These are phyloP conservation scores for Hemichromis elongatus DNA, from an alignment of 2,113 vertebrate genomes.

Conservation along the genomic window DNA sequence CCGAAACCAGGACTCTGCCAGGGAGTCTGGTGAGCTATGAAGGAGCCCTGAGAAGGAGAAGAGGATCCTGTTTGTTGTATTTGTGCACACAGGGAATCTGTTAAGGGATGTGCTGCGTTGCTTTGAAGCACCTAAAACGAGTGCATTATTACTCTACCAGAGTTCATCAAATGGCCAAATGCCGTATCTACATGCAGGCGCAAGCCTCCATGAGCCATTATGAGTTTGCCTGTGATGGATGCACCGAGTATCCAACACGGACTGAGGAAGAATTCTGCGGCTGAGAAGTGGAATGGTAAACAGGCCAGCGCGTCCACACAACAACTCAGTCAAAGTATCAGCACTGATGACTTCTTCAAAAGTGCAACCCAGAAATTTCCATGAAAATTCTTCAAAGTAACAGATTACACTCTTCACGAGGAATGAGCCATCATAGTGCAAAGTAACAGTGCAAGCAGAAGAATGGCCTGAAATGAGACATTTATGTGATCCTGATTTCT, in stretches of 20 bases:
- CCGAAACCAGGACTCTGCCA: constrained; percentile 87
- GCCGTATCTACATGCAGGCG: constrained; percentile 42
- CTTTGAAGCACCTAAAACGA: constrained; percentile 9
- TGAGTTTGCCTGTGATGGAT: background rate
- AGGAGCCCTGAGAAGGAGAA: constrained; percentile 54
- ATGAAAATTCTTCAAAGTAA: background rate
- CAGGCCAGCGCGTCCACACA: background rate
- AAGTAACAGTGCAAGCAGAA: background rate
- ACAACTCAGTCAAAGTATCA: background rate
- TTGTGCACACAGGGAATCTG: background rate
- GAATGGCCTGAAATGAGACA: background rate
- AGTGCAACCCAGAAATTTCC: background rate
- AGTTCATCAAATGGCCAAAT: background rate
- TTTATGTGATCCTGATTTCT: background rate
- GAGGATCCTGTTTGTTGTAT: constrained; percentile 18
- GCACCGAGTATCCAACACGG: background rate
- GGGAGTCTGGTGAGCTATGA: constrained; percentile 76
- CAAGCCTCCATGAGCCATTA: constrained; percentile 32
- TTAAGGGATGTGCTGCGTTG: background rate
- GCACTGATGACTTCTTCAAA: background rate
- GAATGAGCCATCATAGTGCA: background rate
- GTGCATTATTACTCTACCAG: background rate
- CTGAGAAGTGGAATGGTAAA: constrained; percentile 17
- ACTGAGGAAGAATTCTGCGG: background rate
- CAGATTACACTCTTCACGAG: background rate